phyloP scores from a whole-genome alignment of 2,888 invertebrate genomes.

The Drosophila prolongata region DNA sequence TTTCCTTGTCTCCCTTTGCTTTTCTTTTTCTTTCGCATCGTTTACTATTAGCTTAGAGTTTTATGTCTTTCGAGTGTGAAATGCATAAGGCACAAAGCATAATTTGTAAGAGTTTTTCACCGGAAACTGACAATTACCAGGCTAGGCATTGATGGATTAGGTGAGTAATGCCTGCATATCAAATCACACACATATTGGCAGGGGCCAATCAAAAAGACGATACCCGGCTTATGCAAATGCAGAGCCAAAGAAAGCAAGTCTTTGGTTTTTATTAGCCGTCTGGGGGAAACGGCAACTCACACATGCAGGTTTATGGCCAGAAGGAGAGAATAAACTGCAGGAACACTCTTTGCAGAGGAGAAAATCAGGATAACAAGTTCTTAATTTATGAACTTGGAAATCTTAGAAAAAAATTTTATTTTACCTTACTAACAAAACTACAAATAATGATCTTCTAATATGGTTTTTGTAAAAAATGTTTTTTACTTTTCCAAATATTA shows the following conservation, averaged over 20 bases:
- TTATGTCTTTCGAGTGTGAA: slow-evolving; percentile 57
- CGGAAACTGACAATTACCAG: slow-evolving; percentile 43
- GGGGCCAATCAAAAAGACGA: slow-evolving; percentile 23
- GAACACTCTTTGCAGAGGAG: not conserved
- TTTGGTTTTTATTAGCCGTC: slow-evolving; percentile 27
- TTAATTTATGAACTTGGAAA: not conserved
- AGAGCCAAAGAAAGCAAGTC: slow-evolving; percentile 13
- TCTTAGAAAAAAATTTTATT: no score
- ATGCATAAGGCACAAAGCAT: slow-evolving; percentile 38
- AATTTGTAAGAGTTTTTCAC: slow-evolving; percentile 53
- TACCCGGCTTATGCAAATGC: slow-evolving; percentile 40
- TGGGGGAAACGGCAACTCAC: not conserved
- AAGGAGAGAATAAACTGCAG: slow-evolving; percentile 8
- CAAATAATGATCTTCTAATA: no score
- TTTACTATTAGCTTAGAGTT: slow-evolving; percentile 50
- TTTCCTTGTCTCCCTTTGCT: slow-evolving; percentile 30
- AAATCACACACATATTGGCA: slow-evolving; percentile 15
- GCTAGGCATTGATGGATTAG: slow-evolving; percentile 19
- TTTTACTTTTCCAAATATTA: no score
- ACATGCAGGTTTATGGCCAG: slow-evolving; percentile 19
- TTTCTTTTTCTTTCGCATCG: slow-evolving; percentile 36
- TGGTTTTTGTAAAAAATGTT: no score
- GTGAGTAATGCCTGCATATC: slow-evolving; percentile 14
- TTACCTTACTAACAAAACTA: no score
- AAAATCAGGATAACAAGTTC: not conserved